Evolutionary conservation across 2,888 invertebrate genomes (phyloP), one percentile per base, ranked within the genome.

Genomic region (Dicranocentrus wangi): DNA sequence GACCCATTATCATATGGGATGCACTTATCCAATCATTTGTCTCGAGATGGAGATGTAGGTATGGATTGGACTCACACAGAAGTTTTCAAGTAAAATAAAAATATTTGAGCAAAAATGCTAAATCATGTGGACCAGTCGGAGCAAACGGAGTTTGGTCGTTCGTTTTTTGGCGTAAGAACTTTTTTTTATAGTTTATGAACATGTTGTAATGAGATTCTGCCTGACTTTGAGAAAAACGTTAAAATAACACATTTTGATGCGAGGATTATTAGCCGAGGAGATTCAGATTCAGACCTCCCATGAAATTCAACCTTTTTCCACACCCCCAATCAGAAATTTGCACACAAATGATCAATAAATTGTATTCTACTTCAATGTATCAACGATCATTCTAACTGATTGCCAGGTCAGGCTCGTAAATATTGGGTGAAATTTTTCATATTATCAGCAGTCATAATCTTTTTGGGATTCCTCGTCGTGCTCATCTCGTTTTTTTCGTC

Each of bases 311-410:
- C 82, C 77, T 82, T 82, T 75, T 75, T 81, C 81, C 81, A 75
- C 81, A 76, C 81, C 76, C 81, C 72, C 78, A 69, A 79, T 78
- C 78, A 83, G 70, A 83, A 81, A 83, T 83, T 83, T 83, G 83
- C 83, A 83, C 81, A 82, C 79, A 83, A 83, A 83, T 79, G 78
- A 76, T 79, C 81, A 81, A 83, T 83, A 83, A 83, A 83, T 83
- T 79, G 75, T 76, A 60, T 58, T 77, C 76, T 55, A 77, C 68
- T 77, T 77, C 76, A 47, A 77, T 77, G 76, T 61, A 77, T 77
- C 76, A 77, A 69, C 76, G 69, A 77, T 77, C 69, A 77, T 61
- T 25, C 76, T 77, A 47, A 77, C 69, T 77, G 76, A 68, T 77
- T 77, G 61, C 76, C 61, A 61, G 60, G 42, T 68, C 58, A 61